Evolutionary conservation across 2,888 invertebrate species (phyloP).

Genomic region (Notocelia uddmanniana): DNA sequence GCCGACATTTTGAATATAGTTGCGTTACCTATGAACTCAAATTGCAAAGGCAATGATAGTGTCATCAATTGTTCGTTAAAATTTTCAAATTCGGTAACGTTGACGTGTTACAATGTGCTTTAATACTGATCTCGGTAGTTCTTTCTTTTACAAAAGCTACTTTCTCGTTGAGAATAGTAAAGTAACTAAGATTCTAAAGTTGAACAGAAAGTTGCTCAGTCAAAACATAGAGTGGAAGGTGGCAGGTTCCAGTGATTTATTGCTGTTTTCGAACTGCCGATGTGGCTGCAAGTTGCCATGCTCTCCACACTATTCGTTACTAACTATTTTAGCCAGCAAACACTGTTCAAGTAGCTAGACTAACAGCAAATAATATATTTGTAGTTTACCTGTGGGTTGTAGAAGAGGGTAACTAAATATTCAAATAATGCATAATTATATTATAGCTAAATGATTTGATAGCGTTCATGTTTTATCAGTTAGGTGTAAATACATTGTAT

Average conservation of each 20-base stretch:
- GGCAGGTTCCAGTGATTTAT: constrained; percentile 38
- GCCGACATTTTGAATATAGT: constrained; percentile 36
- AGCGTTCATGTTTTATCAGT: background rate
- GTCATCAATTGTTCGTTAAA: constrained; percentile 3
- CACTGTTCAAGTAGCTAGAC: constrained; percentile 16
- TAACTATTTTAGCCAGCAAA: constrained; percentile 21
- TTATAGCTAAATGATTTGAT: background rate
- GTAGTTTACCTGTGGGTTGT: background rate
- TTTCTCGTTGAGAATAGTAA: background rate
- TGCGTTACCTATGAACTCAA: constrained; percentile 2
- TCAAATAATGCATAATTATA: background rate
- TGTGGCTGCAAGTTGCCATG: constrained; percentile 25
- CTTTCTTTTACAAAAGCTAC: background rate
- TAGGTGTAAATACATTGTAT: too few species aligned
- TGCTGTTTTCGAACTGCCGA: constrained; percentile 29
- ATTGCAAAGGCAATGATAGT: constrained; percentile 9
- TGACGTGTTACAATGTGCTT: background rate
- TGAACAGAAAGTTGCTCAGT: constrained; percentile 30
- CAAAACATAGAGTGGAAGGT: constrained; percentile 29
- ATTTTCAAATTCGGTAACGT: background rate
- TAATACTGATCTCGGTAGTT: background rate
- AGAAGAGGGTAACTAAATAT: background rate
- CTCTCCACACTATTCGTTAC: constrained; percentile 20
- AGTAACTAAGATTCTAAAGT: constrained; percentile 17
- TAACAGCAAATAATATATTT: constrained; percentile 25